A percentile compares a stretch with the other conserved stretches of the same genome.
Evolutionary conservation across 2,888 invertebrate genomes (phyloP).

Genomic region (Trachelus troglodyta): DNA sequence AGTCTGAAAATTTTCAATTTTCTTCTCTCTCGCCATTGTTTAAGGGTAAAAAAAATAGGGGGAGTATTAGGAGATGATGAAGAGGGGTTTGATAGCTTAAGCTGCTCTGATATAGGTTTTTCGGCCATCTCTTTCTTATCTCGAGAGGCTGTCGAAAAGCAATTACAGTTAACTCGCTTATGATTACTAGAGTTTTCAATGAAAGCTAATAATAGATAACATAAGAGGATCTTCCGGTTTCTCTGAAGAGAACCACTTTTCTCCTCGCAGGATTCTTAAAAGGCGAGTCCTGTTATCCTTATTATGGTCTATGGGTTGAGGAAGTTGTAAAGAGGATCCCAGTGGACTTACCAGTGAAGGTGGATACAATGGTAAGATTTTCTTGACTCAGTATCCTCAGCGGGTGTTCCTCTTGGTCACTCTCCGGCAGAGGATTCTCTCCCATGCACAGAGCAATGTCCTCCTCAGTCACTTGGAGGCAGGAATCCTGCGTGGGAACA

Average conservation of each 20-base stretch:
- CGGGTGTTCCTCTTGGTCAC: conserved; percentile 86
- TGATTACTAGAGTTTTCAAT: not conserved
- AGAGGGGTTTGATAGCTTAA: not conserved
- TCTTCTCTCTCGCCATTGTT: not conserved
- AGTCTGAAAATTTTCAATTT: conserved; percentile 58
- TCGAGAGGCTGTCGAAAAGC: not conserved
- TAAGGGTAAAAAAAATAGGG: not conserved
- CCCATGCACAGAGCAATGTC: conserved; percentile 90
- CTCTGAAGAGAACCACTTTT: not conserved
- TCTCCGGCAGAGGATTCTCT: conserved; percentile 78
- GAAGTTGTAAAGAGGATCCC: conserved; percentile 24
- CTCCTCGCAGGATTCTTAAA: conserved; percentile 5
- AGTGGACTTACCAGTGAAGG: conserved; percentile 79
- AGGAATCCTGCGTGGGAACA: conserved; percentile 87
- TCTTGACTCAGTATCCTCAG: conserved; percentile 90
- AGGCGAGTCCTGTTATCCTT: conserved; percentile 13
- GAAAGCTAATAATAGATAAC: not conserved
- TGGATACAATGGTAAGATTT: conserved; percentile 90
- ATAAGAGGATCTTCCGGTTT: not conserved
- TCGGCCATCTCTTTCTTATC: not conserved
- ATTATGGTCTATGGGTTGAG: not conserved
- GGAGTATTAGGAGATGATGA: not conserved
- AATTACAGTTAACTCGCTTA: not conserved
- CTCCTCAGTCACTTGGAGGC: conserved; percentile 92
- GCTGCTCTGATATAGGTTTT: not conserved